Conservation (phyloP, 2,888 invertebrate genomes). For the Patella pellucida region DNA sequence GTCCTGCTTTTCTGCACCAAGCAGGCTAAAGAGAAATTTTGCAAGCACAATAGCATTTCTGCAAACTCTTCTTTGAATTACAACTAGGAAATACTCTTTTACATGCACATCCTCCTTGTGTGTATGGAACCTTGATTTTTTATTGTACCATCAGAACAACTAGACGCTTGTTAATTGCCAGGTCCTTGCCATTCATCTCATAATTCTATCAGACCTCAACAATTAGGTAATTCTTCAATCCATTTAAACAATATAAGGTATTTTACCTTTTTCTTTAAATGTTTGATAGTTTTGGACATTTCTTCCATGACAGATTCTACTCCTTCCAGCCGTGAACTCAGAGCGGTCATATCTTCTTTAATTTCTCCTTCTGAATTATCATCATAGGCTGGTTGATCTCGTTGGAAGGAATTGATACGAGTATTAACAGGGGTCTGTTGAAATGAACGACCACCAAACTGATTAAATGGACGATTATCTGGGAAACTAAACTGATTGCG, state of each 20-base stretch:
- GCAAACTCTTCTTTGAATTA: too few species aligned
- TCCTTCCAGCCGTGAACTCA: constrained; percentile 69
- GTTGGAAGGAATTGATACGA: background rate
- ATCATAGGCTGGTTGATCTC: background rate
- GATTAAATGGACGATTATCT: constrained; percentile 36
- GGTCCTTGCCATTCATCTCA: too few species aligned
- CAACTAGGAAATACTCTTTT: too few species aligned
- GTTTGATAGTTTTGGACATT: constrained; percentile 74
- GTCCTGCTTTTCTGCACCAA: too few species aligned
- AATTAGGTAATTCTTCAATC: too few species aligned
- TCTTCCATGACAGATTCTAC: constrained; percentile 74
- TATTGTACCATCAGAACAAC: too few species aligned
- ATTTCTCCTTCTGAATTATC: background rate
- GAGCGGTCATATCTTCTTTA: constrained; percentile 8
- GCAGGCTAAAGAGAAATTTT: too few species aligned
- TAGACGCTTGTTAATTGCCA: too few species aligned
- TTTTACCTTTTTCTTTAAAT: constrained; percentile 73
- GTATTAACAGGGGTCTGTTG: background rate
- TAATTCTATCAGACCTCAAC: too few species aligned
- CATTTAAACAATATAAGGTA: background rate
- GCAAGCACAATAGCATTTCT: too few species aligned
- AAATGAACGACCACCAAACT: background rate
- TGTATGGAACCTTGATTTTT: too few species aligned
- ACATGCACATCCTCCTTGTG: too few species aligned
- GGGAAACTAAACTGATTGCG: constrained; percentile 54